Conservation (phyloP, 2,113 vertebrate genomes). For the Trichomycterus rosablanca region DNA sequence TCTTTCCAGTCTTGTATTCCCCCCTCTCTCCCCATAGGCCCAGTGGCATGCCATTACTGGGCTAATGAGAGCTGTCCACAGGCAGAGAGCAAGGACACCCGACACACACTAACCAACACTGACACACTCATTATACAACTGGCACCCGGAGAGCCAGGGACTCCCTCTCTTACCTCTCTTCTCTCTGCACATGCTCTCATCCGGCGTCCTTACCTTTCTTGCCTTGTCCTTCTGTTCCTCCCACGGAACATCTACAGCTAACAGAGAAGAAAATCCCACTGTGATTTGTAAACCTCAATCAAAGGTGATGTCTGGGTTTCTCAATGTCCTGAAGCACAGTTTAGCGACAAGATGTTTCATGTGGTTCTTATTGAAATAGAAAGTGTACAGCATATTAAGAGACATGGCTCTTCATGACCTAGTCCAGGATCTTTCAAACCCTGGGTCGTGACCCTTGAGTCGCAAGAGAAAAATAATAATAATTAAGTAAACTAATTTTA, state of each 20-base stretch:
- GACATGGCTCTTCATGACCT: too few relatives aligned
- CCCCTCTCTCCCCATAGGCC: conserved; percentile 42
- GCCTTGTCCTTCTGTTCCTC: conserved; percentile 22
- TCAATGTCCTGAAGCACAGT: background rate
- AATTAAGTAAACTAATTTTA: too few relatives aligned
- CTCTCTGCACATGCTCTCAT: conserved; percentile 18
- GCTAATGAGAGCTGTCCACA: conserved; percentile 76
- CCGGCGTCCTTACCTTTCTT: conserved; percentile 23
- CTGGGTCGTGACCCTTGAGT: too few relatives aligned
- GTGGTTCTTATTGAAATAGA: too few relatives aligned
- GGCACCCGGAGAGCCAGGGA: conserved; percentile 55
- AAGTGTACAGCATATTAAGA: too few relatives aligned
- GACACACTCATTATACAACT: conserved; percentile 76
- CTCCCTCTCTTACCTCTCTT: conserved; percentile 28
- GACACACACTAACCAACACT: conserved; percentile 67
- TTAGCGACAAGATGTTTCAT: background rate
- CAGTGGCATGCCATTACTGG: conserved; percentile 71
- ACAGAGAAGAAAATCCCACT: background rate
- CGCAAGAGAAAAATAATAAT: too few relatives aligned
- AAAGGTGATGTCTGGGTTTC: background rate
- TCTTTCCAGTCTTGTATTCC: conserved; percentile 4
- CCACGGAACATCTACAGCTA: conserved; percentile 9
- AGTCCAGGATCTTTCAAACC: too few relatives aligned
- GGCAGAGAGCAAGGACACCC: conserved; percentile 58
- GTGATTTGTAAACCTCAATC: conserved; percentile 18